Evolutionary conservation across 2,113 vertebrate species (phyloP).

Genomic region (Gallinago jamesoni): DNA sequence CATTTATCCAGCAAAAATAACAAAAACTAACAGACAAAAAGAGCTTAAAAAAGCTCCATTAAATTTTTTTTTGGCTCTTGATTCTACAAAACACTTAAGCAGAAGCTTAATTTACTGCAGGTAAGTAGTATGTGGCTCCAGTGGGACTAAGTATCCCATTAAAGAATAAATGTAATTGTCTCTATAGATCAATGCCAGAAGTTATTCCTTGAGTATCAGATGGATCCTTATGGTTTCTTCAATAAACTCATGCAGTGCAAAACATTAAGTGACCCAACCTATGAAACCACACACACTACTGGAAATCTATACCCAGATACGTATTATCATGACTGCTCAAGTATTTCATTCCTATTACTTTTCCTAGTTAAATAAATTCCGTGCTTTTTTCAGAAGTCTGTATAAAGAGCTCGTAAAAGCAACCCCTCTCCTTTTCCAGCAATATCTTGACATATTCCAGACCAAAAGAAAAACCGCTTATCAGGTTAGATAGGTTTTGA

Average conservation of each 20-base stretch:
- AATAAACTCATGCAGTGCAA: background rate
- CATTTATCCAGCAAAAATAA: background rate
- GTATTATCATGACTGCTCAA: background rate
- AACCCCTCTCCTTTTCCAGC: background rate
- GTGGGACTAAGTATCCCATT: background rate
- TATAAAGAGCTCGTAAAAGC: background rate
- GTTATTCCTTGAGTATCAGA: background rate
- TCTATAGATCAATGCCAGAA: background rate
- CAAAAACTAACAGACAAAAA: background rate
- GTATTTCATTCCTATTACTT: background rate
- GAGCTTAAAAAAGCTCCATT: background rate
- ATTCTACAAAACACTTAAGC: slow-evolving; percentile 13
- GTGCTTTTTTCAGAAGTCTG: background rate
- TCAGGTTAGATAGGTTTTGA: background rate
- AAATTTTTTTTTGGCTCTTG: background rate
- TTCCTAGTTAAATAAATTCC: background rate
- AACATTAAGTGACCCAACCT: background rate
- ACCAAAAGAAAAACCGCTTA: background rate
- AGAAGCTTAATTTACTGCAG: background rate
- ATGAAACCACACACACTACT: background rate
- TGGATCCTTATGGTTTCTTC: background rate
- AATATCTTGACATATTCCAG: background rate
- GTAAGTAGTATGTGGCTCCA: background rate
- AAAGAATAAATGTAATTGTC: background rate
- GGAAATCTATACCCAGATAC: background rate